These are phyloP conservation scores for Bombus cullumanus DNA, from an alignment of 1,140 invertebrate species.

Conservation along the genomic window DNA sequence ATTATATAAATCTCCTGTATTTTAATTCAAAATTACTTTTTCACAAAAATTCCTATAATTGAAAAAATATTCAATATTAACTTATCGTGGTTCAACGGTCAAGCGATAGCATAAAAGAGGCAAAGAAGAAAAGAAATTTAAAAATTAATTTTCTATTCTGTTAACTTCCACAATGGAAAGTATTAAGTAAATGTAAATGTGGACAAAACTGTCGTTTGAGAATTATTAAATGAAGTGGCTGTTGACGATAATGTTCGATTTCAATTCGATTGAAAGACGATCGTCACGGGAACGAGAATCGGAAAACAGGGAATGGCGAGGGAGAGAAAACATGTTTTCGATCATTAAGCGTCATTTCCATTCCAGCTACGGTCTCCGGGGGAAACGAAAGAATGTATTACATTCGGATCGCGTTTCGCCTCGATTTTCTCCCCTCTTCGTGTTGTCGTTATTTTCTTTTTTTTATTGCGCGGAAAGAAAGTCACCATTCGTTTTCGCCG, in stretches of 20 bases:
- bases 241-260: background rate
- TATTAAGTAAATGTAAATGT: background rate
- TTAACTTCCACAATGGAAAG: background rate
- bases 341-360: conserved; percentile 61
- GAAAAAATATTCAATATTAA: no score
- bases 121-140: background rate
- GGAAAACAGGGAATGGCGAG: conserved; percentile 7
- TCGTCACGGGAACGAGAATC: conserved; percentile 29
- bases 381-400: conserved; percentile 16
- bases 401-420: conserved; percentile 49
- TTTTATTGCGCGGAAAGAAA: conserved; percentile 12
- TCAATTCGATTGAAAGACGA: background rate
- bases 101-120: background rate
- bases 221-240: background rate
- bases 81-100: background rate
- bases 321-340: conserved; percentile 50
- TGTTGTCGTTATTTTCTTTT: conserved; percentile 10
- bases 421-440: conserved; percentile 33
- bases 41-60: no score
- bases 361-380: conserved; percentile 42
- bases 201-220: background rate
- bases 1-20: no score
- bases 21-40: no score
- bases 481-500: conserved; percentile 35
- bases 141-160: background rate